A percentile compares a stretch with the other conserved stretches of the same genome.
These are phyloP conservation scores for Sphaerophoria taeniata DNA, from an alignment of 2,888 invertebrate species.

Conservation along the genomic window DNA sequence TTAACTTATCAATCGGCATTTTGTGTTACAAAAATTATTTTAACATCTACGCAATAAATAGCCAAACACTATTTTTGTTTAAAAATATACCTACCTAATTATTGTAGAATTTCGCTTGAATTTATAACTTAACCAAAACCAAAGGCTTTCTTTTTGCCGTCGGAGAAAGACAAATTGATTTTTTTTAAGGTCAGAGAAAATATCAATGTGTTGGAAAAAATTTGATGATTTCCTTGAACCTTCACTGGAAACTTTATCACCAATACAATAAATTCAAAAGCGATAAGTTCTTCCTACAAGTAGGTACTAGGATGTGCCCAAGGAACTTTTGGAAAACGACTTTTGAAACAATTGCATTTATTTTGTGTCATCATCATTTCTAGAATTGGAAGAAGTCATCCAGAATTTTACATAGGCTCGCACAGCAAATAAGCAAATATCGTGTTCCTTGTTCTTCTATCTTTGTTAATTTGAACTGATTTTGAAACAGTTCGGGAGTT, in stretches of 20 bases:
- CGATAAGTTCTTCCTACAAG: slow-evolving; percentile 19
- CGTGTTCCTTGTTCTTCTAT: background rate
- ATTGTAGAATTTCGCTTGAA: no score
- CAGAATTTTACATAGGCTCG: background rate
- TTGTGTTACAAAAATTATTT: no score
- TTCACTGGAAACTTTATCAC: background rate
- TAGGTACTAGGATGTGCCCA: background rate
- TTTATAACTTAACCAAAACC: no score
- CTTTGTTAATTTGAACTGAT: slow-evolving; percentile 17
- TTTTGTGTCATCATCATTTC: slow-evolving; percentile 8
- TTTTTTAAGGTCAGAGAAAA: no score
- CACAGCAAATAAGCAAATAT: background rate
- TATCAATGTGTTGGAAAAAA: no score
- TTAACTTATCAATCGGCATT: no score
- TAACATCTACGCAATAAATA: no score
- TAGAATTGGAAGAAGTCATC: background rate
- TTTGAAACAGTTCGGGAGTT: slow-evolving; percentile 5
- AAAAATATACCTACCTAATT: no score
- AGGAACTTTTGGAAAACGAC: slow-evolving; percentile 15
- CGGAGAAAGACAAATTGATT: no score
- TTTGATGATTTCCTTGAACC: background rate
- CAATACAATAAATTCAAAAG: slow-evolving; percentile 32
- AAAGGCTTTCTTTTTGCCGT: no score
- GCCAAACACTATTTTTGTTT: no score
- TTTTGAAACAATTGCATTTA: slow-evolving; percentile 10